These are phyloP conservation scores for Ornithoptera alexandrae DNA, from an alignment of 2,888 invertebrate genomes.

Conservation along the genomic window DNA sequence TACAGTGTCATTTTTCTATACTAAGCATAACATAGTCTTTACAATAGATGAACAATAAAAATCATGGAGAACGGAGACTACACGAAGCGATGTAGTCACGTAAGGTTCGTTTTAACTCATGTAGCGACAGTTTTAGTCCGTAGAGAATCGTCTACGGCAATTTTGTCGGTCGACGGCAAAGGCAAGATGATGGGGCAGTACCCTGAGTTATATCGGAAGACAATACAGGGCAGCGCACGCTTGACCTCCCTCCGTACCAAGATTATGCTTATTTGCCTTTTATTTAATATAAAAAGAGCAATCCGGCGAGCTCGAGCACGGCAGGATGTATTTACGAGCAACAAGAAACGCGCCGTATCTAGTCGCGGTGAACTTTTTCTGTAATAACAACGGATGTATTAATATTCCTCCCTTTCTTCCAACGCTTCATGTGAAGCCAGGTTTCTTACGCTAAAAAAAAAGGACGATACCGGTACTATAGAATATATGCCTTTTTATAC, in stretches of 20 bases:
- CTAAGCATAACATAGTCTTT: not conserved
- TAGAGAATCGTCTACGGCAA: conserved; percentile 42
- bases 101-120: conserved; percentile 31
- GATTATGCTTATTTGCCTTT: conserved; percentile 63
- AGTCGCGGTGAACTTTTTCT: conserved; percentile 49
- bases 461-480: not conserved
- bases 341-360: conserved; percentile 47
- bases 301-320: conserved; percentile 40
- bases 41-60: conserved; percentile 4
- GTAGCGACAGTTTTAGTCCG: conserved; percentile 59
- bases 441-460: not conserved
- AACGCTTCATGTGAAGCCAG: conserved; percentile 28
- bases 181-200: conserved; percentile 42
- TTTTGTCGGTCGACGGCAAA: conserved; percentile 38
- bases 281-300: conserved; percentile 63
- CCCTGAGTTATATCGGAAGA: conserved; percentile 49
- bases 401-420: conserved; percentile 48
- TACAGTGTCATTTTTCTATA: not conserved
- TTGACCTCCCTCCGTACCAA: conserved; percentile 53
- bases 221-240: conserved; percentile 63
- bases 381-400: conserved; percentile 57
- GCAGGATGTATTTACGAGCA: conserved; percentile 50
- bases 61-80: not conserved
- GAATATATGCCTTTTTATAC: not conserved
- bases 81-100: conserved; percentile 3